Base-by-base conservation (phyloP, 2,113 vertebrate genomes). In the Tauraco erythrolophus region DNA sequence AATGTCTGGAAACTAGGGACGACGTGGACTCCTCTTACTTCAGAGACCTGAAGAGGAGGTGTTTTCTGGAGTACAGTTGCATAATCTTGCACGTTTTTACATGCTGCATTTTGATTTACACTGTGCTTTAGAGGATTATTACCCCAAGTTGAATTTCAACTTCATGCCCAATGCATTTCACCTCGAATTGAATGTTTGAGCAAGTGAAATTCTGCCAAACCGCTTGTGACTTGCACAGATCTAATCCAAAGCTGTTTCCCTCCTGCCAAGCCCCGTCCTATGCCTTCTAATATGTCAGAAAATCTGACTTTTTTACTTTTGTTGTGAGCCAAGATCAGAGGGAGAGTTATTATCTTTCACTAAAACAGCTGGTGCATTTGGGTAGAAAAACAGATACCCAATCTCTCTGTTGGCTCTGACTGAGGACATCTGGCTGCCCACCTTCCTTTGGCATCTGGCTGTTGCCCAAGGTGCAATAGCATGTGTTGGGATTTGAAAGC, bases 61-160 rank as follows among this genome's bases (percentile, higher is more conserved):
- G 12, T 91, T 86, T 89, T 94, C 77, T 92, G 58, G 69, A 89
- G 57, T 30, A 39, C 19, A 24, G 24, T 91, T 97, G 57, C 57
- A 54, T 84, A 95, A 88, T 39, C 48, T 45, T 75, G 35, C 87
- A 6, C 68, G 93, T 60, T 89, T 94, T 68, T 75, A 64, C 92
- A 68, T 54, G 94, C 84, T 91, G 22, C 45, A 45, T 92, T 95
- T 91, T 91, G 84, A 65, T 74, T 82, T 53, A 69, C 8, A 21
- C 39, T 54, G 30, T 51, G 54, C 53, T 85, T 75, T 50, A 87
- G 65, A 50, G 69, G 43, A 43, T 94, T 68, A 70, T 75, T 94
- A 46, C 53, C 31, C 39, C 0, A 7, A 61, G 54, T 50, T 72
- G 61, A 72, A 83, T 95, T 89, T 91, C 83, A 79, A 0, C 25